Percentiles rank a stretch among this genome's conserved stretches.
Conservation (phyloP, 2,113 vertebrate species). For the Papio anubis region DNA sequence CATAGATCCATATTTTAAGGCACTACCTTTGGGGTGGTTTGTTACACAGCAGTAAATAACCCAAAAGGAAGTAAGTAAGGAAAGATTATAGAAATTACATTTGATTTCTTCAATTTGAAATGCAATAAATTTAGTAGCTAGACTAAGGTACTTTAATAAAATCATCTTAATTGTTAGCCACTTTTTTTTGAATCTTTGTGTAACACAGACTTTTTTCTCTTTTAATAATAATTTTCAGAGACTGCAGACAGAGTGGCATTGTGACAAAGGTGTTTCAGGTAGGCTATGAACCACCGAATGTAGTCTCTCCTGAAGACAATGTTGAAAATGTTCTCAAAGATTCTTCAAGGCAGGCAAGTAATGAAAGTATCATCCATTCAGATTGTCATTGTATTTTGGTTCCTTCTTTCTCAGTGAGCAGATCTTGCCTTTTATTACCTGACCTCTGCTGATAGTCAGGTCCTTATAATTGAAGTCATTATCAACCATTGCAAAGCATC, state of each 20-base stretch:
- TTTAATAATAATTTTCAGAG: conserved; percentile 83
- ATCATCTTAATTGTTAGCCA: not conserved
- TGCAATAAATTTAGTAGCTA: not conserved
- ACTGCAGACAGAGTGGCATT: conserved; percentile 90
- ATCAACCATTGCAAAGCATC: not conserved
- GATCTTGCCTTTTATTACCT: not conserved
- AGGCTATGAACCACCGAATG: conserved; percentile 74
- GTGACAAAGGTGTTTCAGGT: conserved; percentile 95
- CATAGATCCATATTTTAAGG: not conserved
- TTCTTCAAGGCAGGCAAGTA: conserved; percentile 77
- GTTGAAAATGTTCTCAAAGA: conserved; percentile 78
- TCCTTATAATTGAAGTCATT: not conserved
- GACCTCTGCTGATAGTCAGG: not conserved
- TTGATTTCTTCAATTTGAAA: conserved; percentile 37
- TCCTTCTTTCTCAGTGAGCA: not conserved
- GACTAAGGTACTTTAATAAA: not conserved
- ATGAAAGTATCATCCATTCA: not conserved
- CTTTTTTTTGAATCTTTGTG: conserved; percentile 19
- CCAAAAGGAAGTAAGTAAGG: not conserved
- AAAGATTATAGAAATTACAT: not conserved
- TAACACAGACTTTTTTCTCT: not conserved
- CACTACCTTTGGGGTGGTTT: not conserved
- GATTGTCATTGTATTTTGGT: not conserved
- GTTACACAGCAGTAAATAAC: not conserved
- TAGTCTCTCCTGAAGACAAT: conserved; percentile 70